Evolutionary conservation across 2,888 invertebrate genomes (phyloP).

Genomic region (Cinara cedri): DNA sequence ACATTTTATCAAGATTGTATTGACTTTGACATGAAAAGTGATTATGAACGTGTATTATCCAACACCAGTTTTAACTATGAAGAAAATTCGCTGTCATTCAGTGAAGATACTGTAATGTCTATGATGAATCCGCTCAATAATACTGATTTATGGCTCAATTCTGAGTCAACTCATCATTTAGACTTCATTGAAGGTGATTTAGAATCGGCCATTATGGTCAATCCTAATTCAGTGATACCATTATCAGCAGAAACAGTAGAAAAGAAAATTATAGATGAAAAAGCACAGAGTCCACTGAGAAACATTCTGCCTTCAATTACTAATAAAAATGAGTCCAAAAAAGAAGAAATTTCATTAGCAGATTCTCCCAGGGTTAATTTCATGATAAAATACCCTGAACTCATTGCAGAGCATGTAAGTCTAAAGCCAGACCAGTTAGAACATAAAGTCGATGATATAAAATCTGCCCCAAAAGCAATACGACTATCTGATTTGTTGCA

Average conservation of each 20-base stretch:
- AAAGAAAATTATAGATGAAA: slow-evolving; percentile 67
- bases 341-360: not conserved
- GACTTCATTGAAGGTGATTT: slow-evolving; percentile 59
- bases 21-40: slow-evolving; percentile 54
- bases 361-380: not conserved
- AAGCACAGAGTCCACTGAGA: not conserved
- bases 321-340: too few relatives aligned
- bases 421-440: slow-evolving; percentile 14
- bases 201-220: slow-evolving; percentile 74
- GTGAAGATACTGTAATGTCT: slow-evolving; percentile 48
- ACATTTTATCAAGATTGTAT: slow-evolving; percentile 56
- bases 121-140: slow-evolving; percentile 49
- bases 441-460: slow-evolving; percentile 24
- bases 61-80: slow-evolving; percentile 51
- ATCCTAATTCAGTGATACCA: slow-evolving; percentile 90
- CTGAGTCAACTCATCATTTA: slow-evolving; percentile 59
- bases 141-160: slow-evolving; percentile 52
- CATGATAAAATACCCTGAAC: slow-evolving; percentile 14
- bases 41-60: slow-evolving; percentile 47
- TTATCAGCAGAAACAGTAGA: slow-evolving; percentile 63
- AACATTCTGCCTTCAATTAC: not conserved
- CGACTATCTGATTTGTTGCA: slow-evolving; percentile 51
- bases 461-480: slow-evolving; percentile 46
- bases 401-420: not conserved
- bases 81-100: slow-evolving; percentile 41